A percentile compares a stretch with the other conserved stretches of the same genome.
Evolutionary conservation across 2,797 vertebrate species (phyloP).

Genomic region (Siniperca obscura): DNA sequence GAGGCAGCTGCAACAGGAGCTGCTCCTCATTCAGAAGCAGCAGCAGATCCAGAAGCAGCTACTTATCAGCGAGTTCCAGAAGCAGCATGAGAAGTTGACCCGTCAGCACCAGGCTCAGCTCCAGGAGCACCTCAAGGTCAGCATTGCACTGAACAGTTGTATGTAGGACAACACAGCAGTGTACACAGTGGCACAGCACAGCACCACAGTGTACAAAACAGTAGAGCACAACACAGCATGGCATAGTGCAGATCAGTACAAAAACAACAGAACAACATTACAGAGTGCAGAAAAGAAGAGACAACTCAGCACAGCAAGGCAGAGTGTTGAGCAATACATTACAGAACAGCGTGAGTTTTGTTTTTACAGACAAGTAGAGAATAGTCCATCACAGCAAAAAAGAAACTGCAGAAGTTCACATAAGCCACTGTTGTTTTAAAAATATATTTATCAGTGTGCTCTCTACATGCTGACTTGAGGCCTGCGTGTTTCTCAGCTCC

Average conservation of each 20-base stretch:
- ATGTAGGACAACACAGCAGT: conserved; percentile 44
- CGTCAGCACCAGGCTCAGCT: conserved; percentile 99
- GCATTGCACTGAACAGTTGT: conserved; percentile 41
- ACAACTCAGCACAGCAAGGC: conserved; percentile 59
- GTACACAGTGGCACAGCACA: conserved; percentile 33
- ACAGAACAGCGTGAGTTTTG: conserved; percentile 49
- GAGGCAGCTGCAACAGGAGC: conserved; percentile 96
- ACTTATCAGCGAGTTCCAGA: conserved; percentile 98
- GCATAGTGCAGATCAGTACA: conserved; percentile 60
- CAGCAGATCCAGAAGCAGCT: conserved; percentile 99
- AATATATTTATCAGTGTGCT: conserved; percentile 42
- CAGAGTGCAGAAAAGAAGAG: conserved; percentile 51
- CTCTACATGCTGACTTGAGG: conserved; percentile 52
- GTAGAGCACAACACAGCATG: conserved; percentile 52
- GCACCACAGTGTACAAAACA: conserved; percentile 40
- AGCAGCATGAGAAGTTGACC: conserved; percentile 97
- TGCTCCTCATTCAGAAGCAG: conserved; percentile 98
- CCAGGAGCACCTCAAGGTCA: conserved; percentile 99
- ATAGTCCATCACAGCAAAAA: conserved; percentile 50
- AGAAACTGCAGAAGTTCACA: conserved; percentile 41
- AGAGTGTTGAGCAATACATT: conserved; percentile 54
- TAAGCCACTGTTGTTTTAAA: conserved; percentile 34
- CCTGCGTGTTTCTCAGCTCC: conserved; percentile 87
- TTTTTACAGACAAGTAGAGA: conserved; percentile 44
- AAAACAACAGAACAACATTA: conserved; percentile 63